Percentiles rank a stretch among this genome's conserved stretches.
phyloP scores from a whole-genome alignment of 2,797 vertebrate species.

The Platalea minor region DNA sequence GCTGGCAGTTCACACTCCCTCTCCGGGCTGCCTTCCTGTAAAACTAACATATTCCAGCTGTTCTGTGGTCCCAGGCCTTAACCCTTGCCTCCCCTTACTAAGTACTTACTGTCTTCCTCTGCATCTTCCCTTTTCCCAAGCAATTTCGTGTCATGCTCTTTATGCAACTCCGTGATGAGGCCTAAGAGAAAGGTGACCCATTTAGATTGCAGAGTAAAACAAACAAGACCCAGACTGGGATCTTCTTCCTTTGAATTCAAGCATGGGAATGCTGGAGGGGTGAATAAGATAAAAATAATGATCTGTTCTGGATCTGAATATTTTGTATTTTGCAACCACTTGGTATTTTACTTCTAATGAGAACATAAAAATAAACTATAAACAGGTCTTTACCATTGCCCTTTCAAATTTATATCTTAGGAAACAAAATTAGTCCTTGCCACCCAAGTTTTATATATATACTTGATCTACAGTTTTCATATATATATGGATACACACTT shows the following conservation, averaged over 20 bases:
- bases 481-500: background rate
- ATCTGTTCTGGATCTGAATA: background rate
- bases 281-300: background rate
- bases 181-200: background rate
- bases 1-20: slow-evolving; percentile 48
- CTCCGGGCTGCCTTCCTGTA: background rate
- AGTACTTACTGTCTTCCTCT: background rate
- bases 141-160: fast-evolving
- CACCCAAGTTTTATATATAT: background rate
- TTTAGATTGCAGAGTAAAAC: background rate
- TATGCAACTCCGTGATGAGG: background rate
- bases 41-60: slow-evolving; percentile 52
- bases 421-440: slow-evolving; percentile 12
- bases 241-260: background rate
- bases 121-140: background rate
- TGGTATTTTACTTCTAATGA: slow-evolving; percentile 35
- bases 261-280: background rate
- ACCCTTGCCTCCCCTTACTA: background rate
- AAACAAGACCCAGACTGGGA: background rate
- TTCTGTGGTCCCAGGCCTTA: slow-evolving; percentile 1
- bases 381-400: background rate
- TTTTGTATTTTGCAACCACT: slow-evolving; percentile 26
- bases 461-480: background rate
- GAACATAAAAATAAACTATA: background rate
- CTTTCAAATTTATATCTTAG: slow-evolving; percentile 8